A percentile compares a stretch with the other conserved stretches of the same genome.
Evolutionary conservation across 2,888 invertebrate species (phyloP).

Genomic region (Heliconius erato): DNA sequence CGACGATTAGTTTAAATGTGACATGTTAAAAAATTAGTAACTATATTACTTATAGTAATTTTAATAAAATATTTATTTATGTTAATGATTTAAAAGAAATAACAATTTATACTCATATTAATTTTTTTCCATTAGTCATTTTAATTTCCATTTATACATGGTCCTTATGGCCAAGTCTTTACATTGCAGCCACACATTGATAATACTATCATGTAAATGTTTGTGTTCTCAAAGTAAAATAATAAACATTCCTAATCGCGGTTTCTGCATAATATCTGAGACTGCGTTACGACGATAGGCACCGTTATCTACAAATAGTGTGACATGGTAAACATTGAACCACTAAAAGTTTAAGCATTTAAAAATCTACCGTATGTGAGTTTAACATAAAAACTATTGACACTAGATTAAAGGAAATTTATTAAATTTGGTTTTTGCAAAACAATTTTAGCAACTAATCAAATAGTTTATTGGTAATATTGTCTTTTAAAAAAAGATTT

Average conservation of each 20-base stretch:
- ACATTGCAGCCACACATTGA: background rate
- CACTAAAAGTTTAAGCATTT: too few relatives aligned
- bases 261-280: background rate
- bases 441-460: too few relatives aligned
- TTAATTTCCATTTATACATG: background rate
- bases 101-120: too few relatives aligned
- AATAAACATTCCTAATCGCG: background rate
- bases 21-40: too few relatives aligned
- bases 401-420: too few relatives aligned
- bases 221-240: slow-evolving; percentile 6
- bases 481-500: too few relatives aligned
- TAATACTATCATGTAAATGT: slow-evolving; percentile 8
- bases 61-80: background rate
- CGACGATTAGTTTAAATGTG: background rate
- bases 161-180: background rate
- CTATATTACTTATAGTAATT: too few relatives aligned
- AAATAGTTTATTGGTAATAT: too few relatives aligned
- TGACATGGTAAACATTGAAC: too few relatives aligned
- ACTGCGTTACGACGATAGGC: background rate
- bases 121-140: background rate
- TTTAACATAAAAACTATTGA: too few relatives aligned
- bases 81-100: background rate
- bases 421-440: too few relatives aligned
- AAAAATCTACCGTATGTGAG: too few relatives aligned
- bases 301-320: background rate